Evolutionary conservation across 2,113 vertebrate genomes (phyloP), one percentile per base, ranked within the genome.

Genomic region (Dicerorhinus sumatrensis): DNA sequence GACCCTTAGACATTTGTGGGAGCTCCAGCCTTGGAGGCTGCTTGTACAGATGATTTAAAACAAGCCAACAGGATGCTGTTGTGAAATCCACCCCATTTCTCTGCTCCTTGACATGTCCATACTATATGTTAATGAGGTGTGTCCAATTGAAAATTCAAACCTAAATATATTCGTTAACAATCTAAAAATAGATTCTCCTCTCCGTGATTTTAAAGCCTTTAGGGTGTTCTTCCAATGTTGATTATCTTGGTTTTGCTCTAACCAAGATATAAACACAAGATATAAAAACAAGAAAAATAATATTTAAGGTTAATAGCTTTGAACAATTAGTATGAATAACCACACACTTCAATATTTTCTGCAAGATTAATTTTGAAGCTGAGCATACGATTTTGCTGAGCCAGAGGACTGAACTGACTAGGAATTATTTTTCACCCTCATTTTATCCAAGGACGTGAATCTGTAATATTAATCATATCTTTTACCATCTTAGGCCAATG

Each of bases 251-350:
- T 88, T 94, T 95, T 92, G 70, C 80, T 87, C 39, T 72, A 96
- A 96, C n/a, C 60, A 65, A 95, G 29, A 83, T 36, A 76, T 17
- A 82, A 91, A 94, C 60, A 82, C n/a, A 56, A 73, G 48, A 88
- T 48, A 67, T 80, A 96, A 94, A 98, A 89, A 77, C 84, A 93
- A 60, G 67, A 85, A 90, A 94, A 96, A 96, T 91, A 82, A 98
- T 94, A 54, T 88, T 96, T 90, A 96, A 92, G 84, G 96, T 95
- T 97, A 98, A 98, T 92, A 81, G 92, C 92, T 98, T 92, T 94
- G 91, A 96, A 97, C 94, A 98, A 98, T 98, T 98, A 97, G 87
- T 92, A 94, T 96, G 97, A 97, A 97, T 96, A 97, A 98, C 89
- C 75, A 33, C 92, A 31, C 83, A 92, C 94, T 96, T 96, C 46